Base-by-base conservation (phyloP, 1,140 invertebrate species). In the Centruroides sculpturatus region DNA sequence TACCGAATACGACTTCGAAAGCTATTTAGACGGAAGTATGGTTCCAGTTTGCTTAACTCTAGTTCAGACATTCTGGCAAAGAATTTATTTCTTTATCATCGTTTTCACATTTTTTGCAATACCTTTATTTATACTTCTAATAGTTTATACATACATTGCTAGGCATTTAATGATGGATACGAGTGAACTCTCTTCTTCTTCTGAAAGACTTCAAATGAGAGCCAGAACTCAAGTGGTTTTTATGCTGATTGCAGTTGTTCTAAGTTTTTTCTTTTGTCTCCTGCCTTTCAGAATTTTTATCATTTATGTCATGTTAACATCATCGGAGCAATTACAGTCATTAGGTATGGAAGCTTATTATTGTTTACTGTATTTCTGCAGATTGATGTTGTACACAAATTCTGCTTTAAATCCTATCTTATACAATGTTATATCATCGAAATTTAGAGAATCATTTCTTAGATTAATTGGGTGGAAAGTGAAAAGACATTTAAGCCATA, bases 211-310 rank as follows among this genome's bases (percentile, higher is more conserved):
- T 5, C 51, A 36, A 8, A 56, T 56, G 9, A 59, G 59, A n/a
- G 12, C 55, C 5, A 60, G 74, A 7, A 61, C 68, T n/a, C 80
- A 83, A 69, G 79, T 82, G 13, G 86, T 94, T 9, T 69, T 89
- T 34, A 94, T 93, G 89, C 75, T 95, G 10, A 87, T 85, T 5
- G 87, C 88, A 2, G 90, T 96, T 0, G 89, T 95, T 0, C 69
- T 86, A n/a, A 85, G 86, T 9, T 95, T 94, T 73, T 95, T 94
- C 72, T 74, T 92, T 41, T 93, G 89, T 69, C 77, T 95, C 35
- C 72, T 94, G 51, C 92, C 92, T 4, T 89, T 94, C 70, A 80
- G 87, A 52, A 81, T 89, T 4, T 77, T 95, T 12, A 90, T 85
- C 1, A 72, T 95, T 49, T 91, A 85, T 84, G 85, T 92, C 59